Conservation (phyloP, 2,888 invertebrate species). For the Drosophila nigricruria region DNA sequence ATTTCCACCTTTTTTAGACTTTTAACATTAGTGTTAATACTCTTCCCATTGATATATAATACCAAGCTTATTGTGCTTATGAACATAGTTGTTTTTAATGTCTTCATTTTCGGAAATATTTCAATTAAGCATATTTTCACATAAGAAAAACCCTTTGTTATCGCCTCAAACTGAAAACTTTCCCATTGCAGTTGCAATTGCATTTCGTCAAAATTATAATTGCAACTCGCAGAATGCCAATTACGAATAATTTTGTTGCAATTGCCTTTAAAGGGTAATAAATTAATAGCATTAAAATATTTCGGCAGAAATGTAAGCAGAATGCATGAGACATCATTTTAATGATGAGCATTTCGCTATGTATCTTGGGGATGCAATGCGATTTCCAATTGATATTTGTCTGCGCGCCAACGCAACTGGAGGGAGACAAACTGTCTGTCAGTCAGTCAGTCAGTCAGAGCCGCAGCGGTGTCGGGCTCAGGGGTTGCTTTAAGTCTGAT, state of each 20-base stretch:
- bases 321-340: slow-evolving; percentile 21
- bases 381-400: slow-evolving; percentile 74
- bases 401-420: slow-evolving; percentile 63
- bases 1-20: neutral
- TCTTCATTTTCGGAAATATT: neutral
- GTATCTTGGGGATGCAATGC: slow-evolving; percentile 57
- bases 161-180: neutral
- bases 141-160: neutral
- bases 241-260: slow-evolving; percentile 43
- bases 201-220: slow-evolving; percentile 18
- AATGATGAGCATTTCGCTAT: slow-evolving; percentile 61
- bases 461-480: neutral
- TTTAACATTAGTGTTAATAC: too few species aligned
- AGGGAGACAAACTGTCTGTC: slow-evolving; percentile 40
- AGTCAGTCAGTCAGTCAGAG: slow-evolving; percentile 20
- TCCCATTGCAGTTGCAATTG: neutral
- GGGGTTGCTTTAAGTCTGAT: slow-evolving; percentile 3
- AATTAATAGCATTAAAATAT: slow-evolving; percentile 69
- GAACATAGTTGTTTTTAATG: neutral
- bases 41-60: too few species aligned
- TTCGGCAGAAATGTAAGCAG: slow-evolving; percentile 47
- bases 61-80: too few species aligned
- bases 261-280: slow-evolving; percentile 57
- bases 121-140: neutral
- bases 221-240: slow-evolving; percentile 46